Evolutionary conservation across 2,113 vertebrate genomes (phyloP).

Genomic region (Pelmatolapia mariae): DNA sequence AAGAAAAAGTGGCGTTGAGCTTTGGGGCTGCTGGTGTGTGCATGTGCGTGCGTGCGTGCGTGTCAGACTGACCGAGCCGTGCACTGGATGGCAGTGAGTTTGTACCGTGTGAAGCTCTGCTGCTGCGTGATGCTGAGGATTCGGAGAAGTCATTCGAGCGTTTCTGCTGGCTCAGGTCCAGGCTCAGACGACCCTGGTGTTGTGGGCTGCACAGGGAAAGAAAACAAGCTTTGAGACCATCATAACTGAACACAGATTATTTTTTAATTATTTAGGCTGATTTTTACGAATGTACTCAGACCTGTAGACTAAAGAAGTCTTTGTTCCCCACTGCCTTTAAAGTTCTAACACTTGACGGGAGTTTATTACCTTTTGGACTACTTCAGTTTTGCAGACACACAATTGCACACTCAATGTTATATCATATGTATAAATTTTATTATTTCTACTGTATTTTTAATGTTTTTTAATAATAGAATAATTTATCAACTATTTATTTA

Average conservation of each 20-base stretch:
- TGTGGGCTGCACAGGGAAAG: slow-evolving; percentile 73
- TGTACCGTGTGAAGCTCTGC: slow-evolving; percentile 87
- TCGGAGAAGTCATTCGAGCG: slow-evolving; percentile 80
- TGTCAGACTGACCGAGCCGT: slow-evolving; percentile 83
- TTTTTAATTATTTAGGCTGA: neutral
- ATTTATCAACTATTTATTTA: neutral
- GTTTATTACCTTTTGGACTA: neutral
- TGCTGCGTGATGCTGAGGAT: slow-evolving; percentile 77
- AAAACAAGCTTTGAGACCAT: neutral
- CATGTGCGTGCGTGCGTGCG: slow-evolving; percentile 9
- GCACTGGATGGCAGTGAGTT: slow-evolving; percentile 93
- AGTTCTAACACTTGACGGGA: neutral
- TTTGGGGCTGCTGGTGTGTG: neutral
- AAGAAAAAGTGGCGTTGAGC: neutral
- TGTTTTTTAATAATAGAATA: neutral
- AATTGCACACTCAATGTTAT: neutral
- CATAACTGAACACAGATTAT: neutral
- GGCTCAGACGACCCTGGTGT: slow-evolving; percentile 90
- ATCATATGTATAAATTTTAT: neutral
- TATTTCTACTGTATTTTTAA: neutral
- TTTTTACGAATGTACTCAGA: neutral
- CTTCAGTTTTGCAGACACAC: neutral
- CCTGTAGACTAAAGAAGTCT: neutral
- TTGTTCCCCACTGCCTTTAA: neutral
- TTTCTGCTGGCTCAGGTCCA: slow-evolving; percentile 90